Evolutionary conservation across 2,797 vertebrate genomes (phyloP), one percentile per base, ranked within the genome.

Genomic region (Garrulus glandarius): DNA sequence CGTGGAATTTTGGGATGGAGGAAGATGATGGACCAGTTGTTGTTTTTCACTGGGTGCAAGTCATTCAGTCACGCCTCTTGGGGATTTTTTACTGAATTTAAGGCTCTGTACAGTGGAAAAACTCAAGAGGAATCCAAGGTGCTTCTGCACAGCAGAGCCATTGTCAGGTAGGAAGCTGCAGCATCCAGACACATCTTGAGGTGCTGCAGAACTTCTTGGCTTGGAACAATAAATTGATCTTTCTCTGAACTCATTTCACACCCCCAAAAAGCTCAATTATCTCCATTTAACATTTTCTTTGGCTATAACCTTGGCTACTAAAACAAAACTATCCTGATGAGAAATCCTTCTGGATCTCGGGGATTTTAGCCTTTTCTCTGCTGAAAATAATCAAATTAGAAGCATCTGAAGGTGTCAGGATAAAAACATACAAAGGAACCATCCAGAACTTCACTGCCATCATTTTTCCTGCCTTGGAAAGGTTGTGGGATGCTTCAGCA

Each of bases 1-100:
- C 0, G 0, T n/a, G 63, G n/a, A 60, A 39, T 46, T 85, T 60
- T 39, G 23, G n/a, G 53, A 14, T 5, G 7, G 53, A 67, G 39
- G 46, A 68, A 15, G 46, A 11, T 20, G n/a, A 68, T 44, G 39
- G 23, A 27, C 13, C n/a, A 23, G 6, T 9, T 76, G 43, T 44
- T 64, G 7, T 5, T 27, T 23, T 64, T 26, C 37, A 11, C 11
- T 49, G 60, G 52, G 23, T 69, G 8, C 32, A 41, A 44, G 37
- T 93, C 16, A 3, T 39, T 64, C 50, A 13, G 8, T 49, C 30
- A 15, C 3, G 26, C 44, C 32, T 55, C 30, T 30, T 52, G 65
- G 52, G 47, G 36, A 23, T 41, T 23, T 63, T 87, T 44, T 23
- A 32, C 7, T 36, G 61, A 39, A 29, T 61, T 68, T 46, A 44